Conservation (phyloP, 2,888 invertebrate genomes). For the Saturnia pavonia region DNA sequence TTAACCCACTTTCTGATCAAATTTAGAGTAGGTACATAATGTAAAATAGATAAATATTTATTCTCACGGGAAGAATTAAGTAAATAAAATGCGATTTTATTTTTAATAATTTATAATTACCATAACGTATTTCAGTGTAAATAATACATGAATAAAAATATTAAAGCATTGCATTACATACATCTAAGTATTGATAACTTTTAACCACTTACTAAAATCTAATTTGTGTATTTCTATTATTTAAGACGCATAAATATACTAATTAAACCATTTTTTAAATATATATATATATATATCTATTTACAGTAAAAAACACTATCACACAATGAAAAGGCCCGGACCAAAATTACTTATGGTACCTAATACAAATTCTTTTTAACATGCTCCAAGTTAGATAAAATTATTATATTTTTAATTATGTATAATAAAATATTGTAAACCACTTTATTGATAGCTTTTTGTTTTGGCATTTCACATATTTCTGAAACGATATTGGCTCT, state of each 20-base stretch:
- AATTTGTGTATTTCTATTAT: constrained; percentile 38
- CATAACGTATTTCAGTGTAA: constrained; percentile 30
- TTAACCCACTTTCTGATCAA: too few relatives aligned
- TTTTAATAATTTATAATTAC: constrained; percentile 22
- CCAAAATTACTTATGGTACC: not conserved
- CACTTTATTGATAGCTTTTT: constrained; percentile 4
- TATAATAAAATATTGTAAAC: not conserved
- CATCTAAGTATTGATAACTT: constrained; percentile 29
- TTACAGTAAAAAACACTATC: constrained; percentile 9
- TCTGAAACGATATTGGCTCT: not conserved
- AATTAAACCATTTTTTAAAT: not conserved
- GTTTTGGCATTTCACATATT: too few relatives aligned
- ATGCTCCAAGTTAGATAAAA: not conserved
- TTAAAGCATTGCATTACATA: constrained; percentile 43
- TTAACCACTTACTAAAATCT: constrained; percentile 30
- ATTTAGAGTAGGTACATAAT: too few relatives aligned
- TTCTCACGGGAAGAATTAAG: not conserved
- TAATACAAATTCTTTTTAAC: not conserved
- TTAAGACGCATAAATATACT: constrained; percentile 18
- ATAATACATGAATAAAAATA: constrained; percentile 34
- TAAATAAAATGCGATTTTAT: not conserved
- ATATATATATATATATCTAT: constrained; percentile 24
- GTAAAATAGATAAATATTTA: too few relatives aligned
- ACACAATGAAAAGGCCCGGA: not conserved
- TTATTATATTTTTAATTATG: not conserved